Evolutionary conservation across 2,797 vertebrate species (phyloP).

Genomic region (Monodelphis domestica): DNA sequence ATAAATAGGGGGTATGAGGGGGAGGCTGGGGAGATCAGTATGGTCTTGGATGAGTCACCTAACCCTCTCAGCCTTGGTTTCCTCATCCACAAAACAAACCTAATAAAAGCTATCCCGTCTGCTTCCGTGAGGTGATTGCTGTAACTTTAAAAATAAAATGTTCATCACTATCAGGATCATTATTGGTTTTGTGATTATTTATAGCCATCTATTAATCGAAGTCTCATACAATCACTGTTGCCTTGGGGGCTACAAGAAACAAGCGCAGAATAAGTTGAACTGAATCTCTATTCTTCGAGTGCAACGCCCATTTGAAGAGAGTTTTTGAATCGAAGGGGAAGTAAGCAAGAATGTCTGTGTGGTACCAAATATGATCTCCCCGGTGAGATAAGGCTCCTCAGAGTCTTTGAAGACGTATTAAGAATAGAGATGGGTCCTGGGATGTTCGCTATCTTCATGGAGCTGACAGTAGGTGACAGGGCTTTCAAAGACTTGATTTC

Average conservation of each 20-base stretch:
- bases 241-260: conserved; percentile 54
- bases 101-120: neutral
- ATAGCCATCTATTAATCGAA: conserved; percentile 27
- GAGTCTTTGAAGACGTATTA: conserved; percentile 61
- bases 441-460: neutral
- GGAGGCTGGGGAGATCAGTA: neutral
- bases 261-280: conserved; percentile 68
- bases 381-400: neutral
- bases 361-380: conserved; percentile 52
- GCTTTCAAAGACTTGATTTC: neutral
- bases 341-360: conserved; percentile 47
- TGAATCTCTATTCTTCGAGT: conserved; percentile 67
- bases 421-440: conserved; percentile 14
- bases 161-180: neutral
- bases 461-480: neutral
- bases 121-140: neutral
- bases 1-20: no score
- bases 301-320: conserved; percentile 67
- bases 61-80: neutral
- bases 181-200: neutral
- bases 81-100: neutral
- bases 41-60: neutral
- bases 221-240: conserved; percentile 61
- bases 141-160: neutral
- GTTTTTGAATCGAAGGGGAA: conserved; percentile 62